phyloP scores from a whole-genome alignment of 2,113 vertebrate species.

The Arvicanthis niloticus region DNA sequence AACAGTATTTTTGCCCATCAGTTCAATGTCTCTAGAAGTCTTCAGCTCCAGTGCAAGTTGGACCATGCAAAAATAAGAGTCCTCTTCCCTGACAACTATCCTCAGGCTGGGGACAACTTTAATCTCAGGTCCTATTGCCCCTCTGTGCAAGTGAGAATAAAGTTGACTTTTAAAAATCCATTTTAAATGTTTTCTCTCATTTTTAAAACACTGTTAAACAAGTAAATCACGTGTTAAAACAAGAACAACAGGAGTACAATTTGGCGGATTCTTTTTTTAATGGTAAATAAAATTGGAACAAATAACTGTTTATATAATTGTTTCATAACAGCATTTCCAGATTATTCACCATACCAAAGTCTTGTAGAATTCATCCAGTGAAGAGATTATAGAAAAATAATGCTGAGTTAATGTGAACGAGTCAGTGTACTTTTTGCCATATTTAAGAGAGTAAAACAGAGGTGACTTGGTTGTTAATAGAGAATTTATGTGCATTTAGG shows the following conservation, averaged over 20 bases:
- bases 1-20: rapidly evolving
- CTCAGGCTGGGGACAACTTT: not conserved
- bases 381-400: not conserved
- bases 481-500: not conserved
- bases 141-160: not conserved
- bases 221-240: not conserved
- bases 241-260: too few relatives aligned
- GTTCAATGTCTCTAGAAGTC: not conserved
- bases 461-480: not conserved
- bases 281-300: constrained; percentile 26
- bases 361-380: not conserved
- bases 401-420: not conserved
- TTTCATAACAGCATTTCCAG: not conserved
- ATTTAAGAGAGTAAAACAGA: not conserved
- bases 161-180: not conserved
- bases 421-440: not conserved
- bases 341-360: not conserved
- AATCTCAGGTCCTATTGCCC: not conserved
- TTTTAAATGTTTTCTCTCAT: not conserved
- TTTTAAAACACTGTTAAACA: too few relatives aligned
- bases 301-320: not conserved
- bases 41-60: not conserved
- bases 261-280: not conserved
- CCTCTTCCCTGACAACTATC: not conserved
- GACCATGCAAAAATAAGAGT: not conserved